Percentiles rank a stretch among this genome's conserved stretches.
Evolutionary conservation across 2,797 vertebrate species (phyloP).

Genomic region (Picus viridis): DNA sequence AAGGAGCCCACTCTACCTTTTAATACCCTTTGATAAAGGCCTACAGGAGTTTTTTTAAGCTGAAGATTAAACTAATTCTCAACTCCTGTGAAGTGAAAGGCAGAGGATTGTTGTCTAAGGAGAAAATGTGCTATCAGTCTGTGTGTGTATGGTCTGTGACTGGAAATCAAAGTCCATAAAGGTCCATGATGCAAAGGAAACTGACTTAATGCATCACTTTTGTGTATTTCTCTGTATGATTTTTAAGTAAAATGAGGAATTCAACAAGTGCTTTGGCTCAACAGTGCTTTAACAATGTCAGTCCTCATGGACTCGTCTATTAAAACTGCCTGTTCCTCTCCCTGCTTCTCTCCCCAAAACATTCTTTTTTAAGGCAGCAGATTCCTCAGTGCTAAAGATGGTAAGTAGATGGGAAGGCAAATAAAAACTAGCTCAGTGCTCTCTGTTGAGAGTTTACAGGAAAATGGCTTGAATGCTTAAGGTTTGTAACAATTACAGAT

Average conservation of each 20-base stretch:
- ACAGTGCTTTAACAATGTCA: neutral
- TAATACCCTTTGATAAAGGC: neutral
- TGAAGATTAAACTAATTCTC: neutral
- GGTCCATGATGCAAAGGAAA: constrained; percentile 17
- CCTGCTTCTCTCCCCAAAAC: neutral
- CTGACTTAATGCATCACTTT: neutral
- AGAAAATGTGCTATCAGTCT: neutral
- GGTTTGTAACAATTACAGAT: neutral
- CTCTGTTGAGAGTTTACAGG: neutral
- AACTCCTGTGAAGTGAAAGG: neutral
- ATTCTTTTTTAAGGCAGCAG: neutral
- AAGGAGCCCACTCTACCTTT: neutral
- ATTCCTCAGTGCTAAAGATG: neutral
- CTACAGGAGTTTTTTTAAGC: neutral
- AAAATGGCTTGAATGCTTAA: neutral
- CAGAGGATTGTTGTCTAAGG: neutral
- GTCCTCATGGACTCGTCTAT: neutral
- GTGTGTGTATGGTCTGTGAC: neutral
- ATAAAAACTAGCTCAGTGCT: neutral
- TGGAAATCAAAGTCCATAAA: neutral
- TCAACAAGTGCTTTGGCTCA: neutral
- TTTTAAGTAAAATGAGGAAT: neutral
- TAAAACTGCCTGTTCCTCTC: neutral
- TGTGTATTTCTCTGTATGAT: neutral
- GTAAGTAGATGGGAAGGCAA: neutral